Base-by-base conservation (phyloP, 1,140 invertebrate genomes). In the Leptinotarsa lineolata region DNA sequence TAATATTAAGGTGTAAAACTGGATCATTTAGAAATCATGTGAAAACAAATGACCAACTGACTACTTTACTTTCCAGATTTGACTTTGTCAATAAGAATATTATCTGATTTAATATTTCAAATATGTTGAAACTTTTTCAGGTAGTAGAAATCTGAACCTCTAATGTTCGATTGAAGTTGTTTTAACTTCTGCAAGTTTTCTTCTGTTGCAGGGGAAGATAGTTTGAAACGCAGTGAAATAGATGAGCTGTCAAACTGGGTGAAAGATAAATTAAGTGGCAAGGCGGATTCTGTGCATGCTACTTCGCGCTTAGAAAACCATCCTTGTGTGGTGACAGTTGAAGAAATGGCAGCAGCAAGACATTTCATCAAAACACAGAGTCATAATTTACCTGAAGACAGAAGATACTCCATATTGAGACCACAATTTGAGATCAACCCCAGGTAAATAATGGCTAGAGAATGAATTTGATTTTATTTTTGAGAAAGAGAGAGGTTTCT, bases 401-500 rank as follows among this genome's bases (percentile, higher is more conserved):
- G 94, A 80, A 88, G 94, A 79, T 96, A 92, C 81, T 91, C 93
- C 2, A 83, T 98, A 18, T 86, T 99, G 39, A 94, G 97, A 82
- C 96, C 97, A 1, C 92, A 94, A 75, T 87, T 99, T 44, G 96
- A 99, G 86, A 92, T 99, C 64, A 99, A 99, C 86, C 92, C 95
- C 11, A 94, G 91, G 93, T 39, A 39, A 39, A 39, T 39, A 39
- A 11, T 39, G 11, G 30, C 30, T 39, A 39, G 30, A 11, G 30
- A 39, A 39, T 39, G 8, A 30, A 11, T 30, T 30, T 30, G 6
- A 30, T 30, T 30, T 30, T 8, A 30, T 30, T 30, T 30, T 30
- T 30, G 6, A 30, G 5, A 30, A 30, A 30, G 24, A 30, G 24
- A 30, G 0, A 30, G 6, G 8, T 30, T 30, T 24, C 5, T 24